These are phyloP conservation scores for Brotula barbata DNA, from an alignment of 2,797 vertebrate genomes.

Conservation along the genomic window DNA sequence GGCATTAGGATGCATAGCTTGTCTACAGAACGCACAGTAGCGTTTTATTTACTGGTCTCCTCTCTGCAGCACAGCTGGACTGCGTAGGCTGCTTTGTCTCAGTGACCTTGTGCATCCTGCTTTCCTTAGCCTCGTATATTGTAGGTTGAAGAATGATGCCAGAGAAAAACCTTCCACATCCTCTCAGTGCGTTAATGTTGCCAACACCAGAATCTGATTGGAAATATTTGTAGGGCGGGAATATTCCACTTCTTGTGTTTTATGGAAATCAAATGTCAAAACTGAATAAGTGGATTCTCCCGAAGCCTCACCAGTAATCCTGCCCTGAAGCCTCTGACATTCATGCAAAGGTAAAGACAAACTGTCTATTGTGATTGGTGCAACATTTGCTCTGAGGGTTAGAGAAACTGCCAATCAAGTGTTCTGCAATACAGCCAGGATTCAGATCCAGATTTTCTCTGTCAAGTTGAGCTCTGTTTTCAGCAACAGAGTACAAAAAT, in stretches of 20 bases:
- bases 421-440: conserved; percentile 18
- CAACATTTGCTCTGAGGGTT: conserved; percentile 36
- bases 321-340: conserved; percentile 70
- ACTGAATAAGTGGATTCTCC: conserved; percentile 61
- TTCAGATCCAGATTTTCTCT: conserved; percentile 32
- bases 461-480: conserved; percentile 9
- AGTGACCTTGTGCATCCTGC: background rate
- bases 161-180: background rate
- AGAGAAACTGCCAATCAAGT: conserved; percentile 54
- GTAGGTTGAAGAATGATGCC: background rate
- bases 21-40: background rate
- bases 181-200: conserved; percentile 1
- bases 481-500: background rate
- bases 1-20: background rate
- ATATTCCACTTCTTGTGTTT: conserved; percentile 49
- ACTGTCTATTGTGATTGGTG: conserved; percentile 57
- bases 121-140: background rate
- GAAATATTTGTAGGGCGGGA: conserved; percentile 26
- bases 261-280: conserved; percentile 72
- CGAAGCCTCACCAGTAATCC: conserved; percentile 61
- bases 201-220: conserved; percentile 19
- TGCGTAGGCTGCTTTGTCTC: background rate
- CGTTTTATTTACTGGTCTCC: background rate
- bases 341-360: conserved; percentile 65
- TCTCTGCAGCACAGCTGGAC: background rate